Conservation (phyloP, 2,113 vertebrate species). For the Gallinago media region DNA sequence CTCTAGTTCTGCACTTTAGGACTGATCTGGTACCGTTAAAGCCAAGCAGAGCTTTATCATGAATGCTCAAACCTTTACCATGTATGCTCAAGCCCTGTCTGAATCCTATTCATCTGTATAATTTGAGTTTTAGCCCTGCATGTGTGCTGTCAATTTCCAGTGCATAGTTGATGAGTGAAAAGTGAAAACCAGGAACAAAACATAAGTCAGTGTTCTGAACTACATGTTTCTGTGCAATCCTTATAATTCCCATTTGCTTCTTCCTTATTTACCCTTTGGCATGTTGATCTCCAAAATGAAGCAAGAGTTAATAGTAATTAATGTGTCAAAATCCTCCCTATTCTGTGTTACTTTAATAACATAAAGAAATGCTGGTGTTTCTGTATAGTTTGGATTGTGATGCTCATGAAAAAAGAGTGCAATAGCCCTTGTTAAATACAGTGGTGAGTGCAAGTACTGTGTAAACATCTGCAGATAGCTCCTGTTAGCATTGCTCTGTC, state of each 20-base stretch:
- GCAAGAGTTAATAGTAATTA: background rate
- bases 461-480: conserved; percentile 1
- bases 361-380: background rate
- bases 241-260: background rate
- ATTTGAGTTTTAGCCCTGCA: rapidly evolving
- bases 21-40: background rate
- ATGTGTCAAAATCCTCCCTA: background rate
- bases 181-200: background rate
- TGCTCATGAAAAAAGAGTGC: background rate
- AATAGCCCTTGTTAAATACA: background rate
- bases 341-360: background rate
- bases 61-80: background rate
- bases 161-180: background rate
- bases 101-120: background rate
- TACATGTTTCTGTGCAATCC: background rate
- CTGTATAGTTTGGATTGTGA: background rate
- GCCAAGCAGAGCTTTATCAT: background rate
- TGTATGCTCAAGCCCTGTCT: background rate
- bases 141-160: background rate
- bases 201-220: background rate
- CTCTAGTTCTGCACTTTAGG: background rate
- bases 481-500: background rate
- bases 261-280: background rate
- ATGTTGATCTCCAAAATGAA: background rate
- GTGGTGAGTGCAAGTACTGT: background rate